phyloP scores from a whole-genome alignment of 2,113 vertebrate species.

The Tyrannus savana region DNA sequence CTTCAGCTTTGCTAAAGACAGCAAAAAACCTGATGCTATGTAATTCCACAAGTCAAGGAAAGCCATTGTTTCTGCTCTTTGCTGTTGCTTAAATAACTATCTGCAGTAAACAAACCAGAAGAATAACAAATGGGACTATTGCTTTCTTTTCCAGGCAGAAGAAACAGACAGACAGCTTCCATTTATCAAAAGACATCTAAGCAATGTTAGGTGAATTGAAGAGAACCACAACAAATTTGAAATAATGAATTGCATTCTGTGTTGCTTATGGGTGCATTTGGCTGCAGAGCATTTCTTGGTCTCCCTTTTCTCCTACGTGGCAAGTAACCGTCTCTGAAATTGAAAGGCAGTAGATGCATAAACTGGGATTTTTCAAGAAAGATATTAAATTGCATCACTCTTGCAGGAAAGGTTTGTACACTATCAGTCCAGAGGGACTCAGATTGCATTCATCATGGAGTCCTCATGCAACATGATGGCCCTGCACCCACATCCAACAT shows the following conservation, averaged over 20 bases:
- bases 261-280: not conserved
- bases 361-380: not conserved
- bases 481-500: not conserved
- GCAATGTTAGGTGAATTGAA: not conserved
- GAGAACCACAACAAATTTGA: not conserved
- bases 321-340: not conserved
- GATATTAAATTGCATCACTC: not conserved
- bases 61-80: not conserved
- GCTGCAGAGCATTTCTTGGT: not conserved
- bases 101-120: slow-evolving; percentile 28
- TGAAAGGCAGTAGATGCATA: not conserved
- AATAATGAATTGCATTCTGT: not conserved
- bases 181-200: not conserved
- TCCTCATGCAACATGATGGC: accelerated
- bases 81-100: not conserved
- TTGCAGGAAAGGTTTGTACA: not conserved
- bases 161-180: not conserved
- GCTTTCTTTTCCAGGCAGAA: not conserved
- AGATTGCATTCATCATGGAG: not conserved
- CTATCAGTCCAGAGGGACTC: not conserved
- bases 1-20: slow-evolving; percentile 8
- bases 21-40: not conserved
- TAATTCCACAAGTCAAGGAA: not conserved
- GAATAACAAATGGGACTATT: slow-evolving; percentile 12
- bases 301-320: not conserved